phyloP scores from a whole-genome alignment of 2,888 invertebrate genomes.

The Aproaerema taeniolella region DNA sequence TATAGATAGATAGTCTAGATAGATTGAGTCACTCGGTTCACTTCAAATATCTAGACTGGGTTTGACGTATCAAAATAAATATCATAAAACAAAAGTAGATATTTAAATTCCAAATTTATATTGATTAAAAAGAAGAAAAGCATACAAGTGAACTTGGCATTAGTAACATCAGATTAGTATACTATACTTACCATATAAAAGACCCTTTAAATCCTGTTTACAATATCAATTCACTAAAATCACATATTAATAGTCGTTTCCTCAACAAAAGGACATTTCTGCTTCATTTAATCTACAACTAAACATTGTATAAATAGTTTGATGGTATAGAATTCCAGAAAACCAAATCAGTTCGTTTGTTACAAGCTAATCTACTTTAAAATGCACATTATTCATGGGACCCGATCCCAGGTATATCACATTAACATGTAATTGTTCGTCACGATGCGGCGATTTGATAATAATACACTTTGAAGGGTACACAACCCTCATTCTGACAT shows the following conservation, averaged over 20 bases:
- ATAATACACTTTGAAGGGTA: constrained; percentile 31
- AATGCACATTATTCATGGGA: constrained; percentile 8
- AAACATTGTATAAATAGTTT: constrained; percentile 20
- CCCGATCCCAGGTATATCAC: constrained; percentile 35
- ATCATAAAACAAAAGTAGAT: too few relatives aligned
- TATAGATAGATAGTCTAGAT: too few relatives aligned
- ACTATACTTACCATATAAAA: too few relatives aligned
- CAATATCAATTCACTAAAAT: too few relatives aligned
- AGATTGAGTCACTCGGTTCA: too few relatives aligned
- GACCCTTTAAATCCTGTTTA: too few relatives aligned
- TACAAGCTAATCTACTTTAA: constrained; percentile 3
- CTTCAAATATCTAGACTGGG: too few relatives aligned
- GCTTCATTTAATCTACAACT: constrained; percentile 44
- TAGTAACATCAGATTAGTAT: too few relatives aligned
- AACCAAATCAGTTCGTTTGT: constrained; percentile 3
- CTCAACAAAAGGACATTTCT: constrained; percentile 33
- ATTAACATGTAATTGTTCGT: constrained; percentile 40
- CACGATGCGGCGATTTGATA: constrained; percentile 32
- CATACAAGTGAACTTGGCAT: too few relatives aligned
- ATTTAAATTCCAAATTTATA: too few relatives aligned
- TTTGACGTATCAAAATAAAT: too few relatives aligned
- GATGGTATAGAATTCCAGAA: constrained; percentile 9
- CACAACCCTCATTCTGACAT: constrained; percentile 49
- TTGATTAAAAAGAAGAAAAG: neutral
- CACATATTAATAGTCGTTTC: too few relatives aligned